Evolutionary conservation across 2,888 invertebrate species (phyloP).

Genomic region (Entomobrya proxima): DNA sequence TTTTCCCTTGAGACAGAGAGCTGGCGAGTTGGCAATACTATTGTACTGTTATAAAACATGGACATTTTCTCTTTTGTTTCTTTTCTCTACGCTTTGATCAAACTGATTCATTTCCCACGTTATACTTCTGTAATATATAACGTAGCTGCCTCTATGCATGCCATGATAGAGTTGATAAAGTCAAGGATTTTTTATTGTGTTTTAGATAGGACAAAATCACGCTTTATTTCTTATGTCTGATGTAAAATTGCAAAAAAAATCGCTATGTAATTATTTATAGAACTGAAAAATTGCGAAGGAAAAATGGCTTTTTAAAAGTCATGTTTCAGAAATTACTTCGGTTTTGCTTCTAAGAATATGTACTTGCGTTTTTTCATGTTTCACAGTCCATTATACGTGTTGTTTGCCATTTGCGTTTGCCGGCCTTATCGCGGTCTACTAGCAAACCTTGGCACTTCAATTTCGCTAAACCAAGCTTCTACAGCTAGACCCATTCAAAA

Average conservation of each 20-base stretch:
- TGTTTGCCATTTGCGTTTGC: neutral
- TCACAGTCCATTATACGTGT: neutral
- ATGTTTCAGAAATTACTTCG: neutral
- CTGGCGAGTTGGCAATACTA: neutral
- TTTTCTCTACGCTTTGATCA: neutral
- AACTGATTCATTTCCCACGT: neutral
- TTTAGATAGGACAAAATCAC: neutral
- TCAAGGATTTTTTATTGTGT: neutral
- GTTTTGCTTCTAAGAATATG: neutral
- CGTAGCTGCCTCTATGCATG: neutral
- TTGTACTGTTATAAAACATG: neutral
- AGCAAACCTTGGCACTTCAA: neutral
- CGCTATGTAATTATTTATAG: neutral
- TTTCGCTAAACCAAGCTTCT: neutral
- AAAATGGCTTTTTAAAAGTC: neutral
- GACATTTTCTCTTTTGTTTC: neutral
- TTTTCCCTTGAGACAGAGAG: neutral
- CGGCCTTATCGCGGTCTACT: neutral
- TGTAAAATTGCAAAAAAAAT: slow-evolving; percentile 11
- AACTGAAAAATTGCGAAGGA: neutral
- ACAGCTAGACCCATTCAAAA: neutral
- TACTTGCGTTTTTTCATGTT: no score
- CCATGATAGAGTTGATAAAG: neutral
- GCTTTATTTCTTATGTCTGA: slow-evolving; percentile 11
- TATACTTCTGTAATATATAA: neutral